These are phyloP conservation scores for Steinernema khuongi DNA, from an alignment of 1,140 invertebrate genomes.

Conservation along the genomic window DNA sequence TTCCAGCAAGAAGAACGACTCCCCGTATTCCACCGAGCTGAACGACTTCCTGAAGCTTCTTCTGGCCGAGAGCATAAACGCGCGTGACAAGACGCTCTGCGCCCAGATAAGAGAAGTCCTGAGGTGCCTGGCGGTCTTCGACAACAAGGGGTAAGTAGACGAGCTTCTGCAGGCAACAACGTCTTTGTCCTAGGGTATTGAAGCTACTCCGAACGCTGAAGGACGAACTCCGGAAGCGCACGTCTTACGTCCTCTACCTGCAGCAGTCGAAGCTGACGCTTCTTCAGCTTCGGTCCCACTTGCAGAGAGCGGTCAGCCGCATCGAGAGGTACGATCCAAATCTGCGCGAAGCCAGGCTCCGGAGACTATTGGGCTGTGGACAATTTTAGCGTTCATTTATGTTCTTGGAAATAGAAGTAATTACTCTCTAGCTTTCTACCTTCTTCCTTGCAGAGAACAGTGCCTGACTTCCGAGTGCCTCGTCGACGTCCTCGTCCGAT, in stretches of 20 bases:
- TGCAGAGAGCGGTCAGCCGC: slow-evolving; percentile 66
- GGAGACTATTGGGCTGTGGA: no score
- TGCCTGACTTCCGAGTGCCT: slow-evolving; percentile 72
- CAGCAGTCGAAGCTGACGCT: slow-evolving; percentile 75
- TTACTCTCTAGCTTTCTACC: no score
- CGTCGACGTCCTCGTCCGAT: slow-evolving; percentile 71
- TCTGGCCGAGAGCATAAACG: slow-evolving; percentile 78
- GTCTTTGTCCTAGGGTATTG: slow-evolving; percentile 64
- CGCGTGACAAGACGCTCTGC: slow-evolving; percentile 73
- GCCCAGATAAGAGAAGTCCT: slow-evolving; percentile 82
- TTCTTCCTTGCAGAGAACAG: slow-evolving; percentile 66
- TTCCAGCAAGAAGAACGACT: slow-evolving; percentile 27
- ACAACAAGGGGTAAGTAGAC: slow-evolving; percentile 66
- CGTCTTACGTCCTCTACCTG: slow-evolving; percentile 78
- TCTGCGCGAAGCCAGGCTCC: no score
- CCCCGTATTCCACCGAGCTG: slow-evolving; percentile 41
- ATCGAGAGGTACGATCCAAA: slow-evolving; percentile 62
- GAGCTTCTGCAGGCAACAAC: not conserved
- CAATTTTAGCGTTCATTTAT: no score
- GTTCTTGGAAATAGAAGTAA: no score
- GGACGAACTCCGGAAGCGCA: slow-evolving; percentile 73
- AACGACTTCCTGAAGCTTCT: slow-evolving; percentile 64
- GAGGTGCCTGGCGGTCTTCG: slow-evolving; percentile 72
- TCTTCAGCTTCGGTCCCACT: slow-evolving; percentile 72
- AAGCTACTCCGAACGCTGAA: slow-evolving; percentile 74